Percentiles rank a stretch among this genome's conserved stretches.
phyloP scores from a whole-genome alignment of 2,797 vertebrate species.

The Crocidura indochinensis region DNA sequence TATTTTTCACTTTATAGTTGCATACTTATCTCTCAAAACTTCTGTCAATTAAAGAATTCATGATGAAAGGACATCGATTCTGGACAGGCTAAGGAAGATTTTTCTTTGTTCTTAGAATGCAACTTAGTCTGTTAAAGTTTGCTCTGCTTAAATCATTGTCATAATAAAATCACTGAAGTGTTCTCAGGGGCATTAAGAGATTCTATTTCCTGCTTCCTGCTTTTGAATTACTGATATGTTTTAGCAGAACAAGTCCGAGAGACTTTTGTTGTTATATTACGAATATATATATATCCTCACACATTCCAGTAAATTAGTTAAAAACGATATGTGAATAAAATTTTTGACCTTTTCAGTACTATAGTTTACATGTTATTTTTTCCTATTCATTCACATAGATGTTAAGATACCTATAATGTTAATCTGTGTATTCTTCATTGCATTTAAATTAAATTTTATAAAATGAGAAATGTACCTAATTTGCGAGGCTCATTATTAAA shows the following conservation, averaged over 20 bases:
- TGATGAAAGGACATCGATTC: not conserved
- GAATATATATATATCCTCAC: not conserved
- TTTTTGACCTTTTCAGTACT: not conserved
- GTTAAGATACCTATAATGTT: conserved; percentile 4
- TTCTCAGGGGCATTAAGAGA: not conserved
- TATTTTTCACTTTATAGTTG: not conserved
- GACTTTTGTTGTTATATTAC: conserved; percentile 11
- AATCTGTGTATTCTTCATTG: not conserved
- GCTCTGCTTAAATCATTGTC: not conserved
- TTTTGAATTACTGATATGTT: conserved; percentile 22
- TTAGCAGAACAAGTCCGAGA: not conserved
- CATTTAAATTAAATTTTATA: not conserved
- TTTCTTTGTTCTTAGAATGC: conserved; percentile 28
- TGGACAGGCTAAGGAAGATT: not conserved
- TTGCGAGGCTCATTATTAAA: not conserved
- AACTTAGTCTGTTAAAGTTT: not conserved
- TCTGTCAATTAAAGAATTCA: not conserved
- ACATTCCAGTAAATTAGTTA: conserved; percentile 7
- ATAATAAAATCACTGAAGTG: not conserved
- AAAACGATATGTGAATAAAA: conserved; percentile 23
- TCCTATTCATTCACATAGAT: not conserved
- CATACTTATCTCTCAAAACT: not conserved
- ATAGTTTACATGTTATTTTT: not conserved
- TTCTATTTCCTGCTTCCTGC: not conserved
- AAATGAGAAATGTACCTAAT: conserved; percentile 55